Base-by-base conservation (phyloP, 2,888 invertebrate species). In the Encarsia formosa region DNA sequence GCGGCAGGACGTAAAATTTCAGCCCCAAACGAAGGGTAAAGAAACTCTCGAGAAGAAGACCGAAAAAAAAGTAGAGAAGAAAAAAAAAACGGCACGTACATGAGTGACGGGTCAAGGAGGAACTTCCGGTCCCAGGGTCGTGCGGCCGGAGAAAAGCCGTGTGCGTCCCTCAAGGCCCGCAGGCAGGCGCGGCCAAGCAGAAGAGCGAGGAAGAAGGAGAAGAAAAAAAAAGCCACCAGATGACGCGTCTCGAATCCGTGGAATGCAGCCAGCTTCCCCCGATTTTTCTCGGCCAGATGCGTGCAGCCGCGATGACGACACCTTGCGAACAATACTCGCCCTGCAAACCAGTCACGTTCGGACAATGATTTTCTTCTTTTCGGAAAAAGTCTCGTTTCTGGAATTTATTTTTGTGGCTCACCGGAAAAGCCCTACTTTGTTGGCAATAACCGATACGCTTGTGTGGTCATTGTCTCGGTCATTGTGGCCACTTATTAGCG, bases 41-140 rank as follows among this genome's bases (percentile, higher is more conserved):
- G n/a, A n/a, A n/a, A n/a, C n/a, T n/a, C n/a, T n/a, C n/a, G n/a
- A n/a, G n/a, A n/a, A n/a, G n/a, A n/a, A n/a, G n/a, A n/a, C n/a
- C n/a, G n/a, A n/a, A n/a, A 4, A 16, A 24, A 24, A 43, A 18
- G 34, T 8, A 29, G 39, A 42, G 13, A 5, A 19, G 19, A 18
- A 2, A 18, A n/a, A 38, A 15, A 37, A 9, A 46, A 41, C 23
- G 24, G 42, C 22, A 16, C 37, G 32, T 37, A 29, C 41, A 20
- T 43, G 55, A 46, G 45, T 45, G 48, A 55, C 52, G 49, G 55
- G 55, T 56, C 55, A 56, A 56, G 55, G 52, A 56, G 55, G 44
- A 49, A 52, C 52, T 56, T 56, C 55, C 55, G 51, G 55, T 55
- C 55, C 37, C 52, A 55, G 52, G 48, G 40, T 54, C 45, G 41